Percentiles rank a stretch among this genome's conserved stretches.
Evolutionary conservation across 2,113 vertebrate genomes (phyloP).

Genomic region (Periophthalmus modestus): DNA sequence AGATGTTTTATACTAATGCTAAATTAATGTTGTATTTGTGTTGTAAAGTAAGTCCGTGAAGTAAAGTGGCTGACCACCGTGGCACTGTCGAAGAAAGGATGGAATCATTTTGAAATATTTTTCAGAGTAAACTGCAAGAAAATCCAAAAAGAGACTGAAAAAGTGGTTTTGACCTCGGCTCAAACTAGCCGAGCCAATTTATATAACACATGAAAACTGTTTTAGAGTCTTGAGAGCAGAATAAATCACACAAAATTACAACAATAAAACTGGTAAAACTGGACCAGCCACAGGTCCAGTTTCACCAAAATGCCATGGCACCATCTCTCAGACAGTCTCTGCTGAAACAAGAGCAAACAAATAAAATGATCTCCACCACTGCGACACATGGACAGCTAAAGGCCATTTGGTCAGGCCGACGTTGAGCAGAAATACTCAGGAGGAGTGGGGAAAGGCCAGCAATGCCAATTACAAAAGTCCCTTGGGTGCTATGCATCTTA

Average conservation of each 20-base stretch:
- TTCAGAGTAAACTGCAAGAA: neutral
- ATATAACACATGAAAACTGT: too few species aligned
- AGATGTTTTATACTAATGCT: too few species aligned
- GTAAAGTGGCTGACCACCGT: neutral
- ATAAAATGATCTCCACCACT: conserved; percentile 4
- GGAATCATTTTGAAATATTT: neutral
- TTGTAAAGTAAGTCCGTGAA: neutral
- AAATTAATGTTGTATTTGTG: too few species aligned
- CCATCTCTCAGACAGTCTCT: neutral
- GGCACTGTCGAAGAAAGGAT: neutral
- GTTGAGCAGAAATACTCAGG: neutral
- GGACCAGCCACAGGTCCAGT: neutral
- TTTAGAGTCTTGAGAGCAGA: too few species aligned
- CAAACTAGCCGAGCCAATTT: neutral
- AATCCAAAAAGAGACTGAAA: neutral
- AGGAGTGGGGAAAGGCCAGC: conserved; percentile 14
- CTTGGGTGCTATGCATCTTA: conserved; percentile 25
- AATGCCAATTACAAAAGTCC: conserved; percentile 6
- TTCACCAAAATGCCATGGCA: conserved; percentile 3
- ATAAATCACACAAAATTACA: too few species aligned
- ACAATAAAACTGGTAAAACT: too few species aligned
- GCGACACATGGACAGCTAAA: conserved; percentile 1
- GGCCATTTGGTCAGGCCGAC: conserved; percentile 6
- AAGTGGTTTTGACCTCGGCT: conserved; percentile 2
- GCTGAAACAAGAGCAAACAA: neutral